Percentiles rank a stretch among this genome's conserved stretches.
Evolutionary conservation across 2,113 vertebrate genomes (phyloP).

Genomic region (rabbit (Oryctolagus cuniculus)): DNA sequence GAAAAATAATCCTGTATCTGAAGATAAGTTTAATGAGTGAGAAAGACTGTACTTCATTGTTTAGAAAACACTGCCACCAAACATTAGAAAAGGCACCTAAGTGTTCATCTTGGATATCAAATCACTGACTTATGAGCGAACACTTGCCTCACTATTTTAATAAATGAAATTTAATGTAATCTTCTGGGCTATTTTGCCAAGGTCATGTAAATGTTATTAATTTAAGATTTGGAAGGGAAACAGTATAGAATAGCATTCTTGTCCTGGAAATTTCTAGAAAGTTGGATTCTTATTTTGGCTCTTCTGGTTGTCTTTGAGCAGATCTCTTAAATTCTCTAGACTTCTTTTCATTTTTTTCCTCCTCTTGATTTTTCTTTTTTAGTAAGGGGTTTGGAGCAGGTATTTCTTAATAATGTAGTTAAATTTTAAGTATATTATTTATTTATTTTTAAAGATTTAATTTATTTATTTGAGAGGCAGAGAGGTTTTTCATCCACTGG

Average conservation of each 20-base stretch:
- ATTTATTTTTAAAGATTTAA: too few relatives aligned
- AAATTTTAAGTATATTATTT: neutral
- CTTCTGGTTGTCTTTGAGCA: neutral
- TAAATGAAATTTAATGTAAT: slow-evolving; percentile 31
- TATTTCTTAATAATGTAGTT: slow-evolving; percentile 21
- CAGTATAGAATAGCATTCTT: neutral
- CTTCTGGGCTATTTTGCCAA: neutral
- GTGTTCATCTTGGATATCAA: slow-evolving; percentile 26
- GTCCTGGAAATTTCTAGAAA: neutral
- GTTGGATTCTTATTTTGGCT: slow-evolving; percentile 29
- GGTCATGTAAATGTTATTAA: slow-evolving; percentile 5
- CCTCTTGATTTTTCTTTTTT: neutral
- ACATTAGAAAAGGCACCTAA: neutral
- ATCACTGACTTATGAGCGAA: slow-evolving; percentile 5
- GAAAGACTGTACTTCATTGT: neutral
- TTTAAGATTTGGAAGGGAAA: neutral
- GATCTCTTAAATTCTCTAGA: slow-evolving; percentile 12
- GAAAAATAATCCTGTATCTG: neutral
- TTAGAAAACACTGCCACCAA: slow-evolving; percentile 26
- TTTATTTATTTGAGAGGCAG: too few relatives aligned
- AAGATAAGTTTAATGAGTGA: neutral
- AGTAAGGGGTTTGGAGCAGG: neutral
- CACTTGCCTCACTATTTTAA: neutral
- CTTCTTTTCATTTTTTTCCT: neutral
- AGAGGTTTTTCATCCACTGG: too few relatives aligned